phyloP scores from a whole-genome alignment of 2,888 invertebrate genomes.

The Melanostoma mellinum region DNA sequence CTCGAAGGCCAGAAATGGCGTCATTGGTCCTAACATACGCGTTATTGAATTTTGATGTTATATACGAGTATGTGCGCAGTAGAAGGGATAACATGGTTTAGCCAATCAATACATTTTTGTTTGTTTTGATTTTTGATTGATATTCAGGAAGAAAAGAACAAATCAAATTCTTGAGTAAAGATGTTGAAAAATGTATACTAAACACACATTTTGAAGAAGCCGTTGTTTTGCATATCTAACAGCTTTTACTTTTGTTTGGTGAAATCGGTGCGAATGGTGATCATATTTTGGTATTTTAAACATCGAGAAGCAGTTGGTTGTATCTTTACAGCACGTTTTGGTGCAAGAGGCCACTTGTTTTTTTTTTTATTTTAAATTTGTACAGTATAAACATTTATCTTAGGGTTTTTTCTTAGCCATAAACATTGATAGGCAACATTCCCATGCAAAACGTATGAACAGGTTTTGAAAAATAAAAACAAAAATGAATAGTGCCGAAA shows the following conservation, averaged over 20 bases:
- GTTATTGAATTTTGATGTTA: conserved; percentile 46
- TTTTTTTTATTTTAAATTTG: conserved; percentile 7
- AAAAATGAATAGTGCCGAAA: conserved; percentile 11
- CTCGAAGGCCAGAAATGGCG: conserved; percentile 96
- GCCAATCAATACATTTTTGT: conserved; percentile 29
- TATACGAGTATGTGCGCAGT: conserved; percentile 37
- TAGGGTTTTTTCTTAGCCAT: conserved; percentile 23
- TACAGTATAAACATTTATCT: conserved; percentile 49
- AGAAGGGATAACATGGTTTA: conserved; percentile 31
- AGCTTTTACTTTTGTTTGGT: conserved; percentile 24
- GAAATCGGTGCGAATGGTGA: conserved; percentile 50
- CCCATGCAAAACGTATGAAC: conserved; percentile 64
- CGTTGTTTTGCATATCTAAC: conserved; percentile 49
- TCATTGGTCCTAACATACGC: conserved; percentile 84
- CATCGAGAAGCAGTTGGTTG: conserved; percentile 45
- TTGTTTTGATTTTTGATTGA: conserved; percentile 25
- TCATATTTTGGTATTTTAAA: conserved; percentile 22
- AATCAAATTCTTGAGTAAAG: conserved; percentile 47
- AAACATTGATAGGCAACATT: conserved; percentile 61
- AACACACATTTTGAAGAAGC: conserved; percentile 53
- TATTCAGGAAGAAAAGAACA: conserved; percentile 65
- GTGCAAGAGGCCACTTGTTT: conserved; percentile 57
- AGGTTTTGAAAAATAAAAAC: conserved; percentile 4
- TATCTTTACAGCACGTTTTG: conserved; percentile 58
- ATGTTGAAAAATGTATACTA: conserved; percentile 49